Conservation (phyloP, 1,140 invertebrate species). For the Pectinophora gossypiella region DNA sequence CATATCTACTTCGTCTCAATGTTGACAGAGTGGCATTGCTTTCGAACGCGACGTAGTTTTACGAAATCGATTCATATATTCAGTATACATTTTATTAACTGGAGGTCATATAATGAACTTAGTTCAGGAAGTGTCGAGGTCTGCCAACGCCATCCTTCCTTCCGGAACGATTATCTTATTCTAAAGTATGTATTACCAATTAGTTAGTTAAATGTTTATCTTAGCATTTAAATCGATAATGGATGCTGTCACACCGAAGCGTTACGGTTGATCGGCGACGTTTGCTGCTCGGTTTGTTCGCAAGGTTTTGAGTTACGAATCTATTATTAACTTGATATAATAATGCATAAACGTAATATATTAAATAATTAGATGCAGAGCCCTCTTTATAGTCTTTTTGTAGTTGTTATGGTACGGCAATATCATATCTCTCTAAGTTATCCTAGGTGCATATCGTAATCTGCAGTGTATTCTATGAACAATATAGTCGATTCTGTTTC, state of each 20-base stretch:
- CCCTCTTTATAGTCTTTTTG: no score
- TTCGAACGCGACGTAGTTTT: not conserved
- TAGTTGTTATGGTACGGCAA: no score
- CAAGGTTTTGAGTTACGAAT: no score
- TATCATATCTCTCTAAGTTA: no score
- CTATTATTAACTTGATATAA: not conserved
- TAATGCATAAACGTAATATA: no score
- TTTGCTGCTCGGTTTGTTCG: no score
- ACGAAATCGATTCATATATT: slow-evolving; percentile 9
- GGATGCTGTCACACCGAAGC: not conserved
- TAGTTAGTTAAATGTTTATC: not conserved
- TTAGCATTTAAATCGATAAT: not conserved
- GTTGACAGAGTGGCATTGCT: not conserved
- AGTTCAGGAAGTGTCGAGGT: slow-evolving; percentile 57
- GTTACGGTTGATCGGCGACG: not conserved
- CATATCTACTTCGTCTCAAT: not conserved
- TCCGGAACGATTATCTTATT: slow-evolving; percentile 33
- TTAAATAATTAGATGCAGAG: not conserved
- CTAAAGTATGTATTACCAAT: slow-evolving; percentile 6
- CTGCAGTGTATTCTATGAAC: no score
- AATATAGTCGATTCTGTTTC: no score
- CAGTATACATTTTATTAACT: slow-evolving; percentile 7
- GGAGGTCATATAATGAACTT: slow-evolving; percentile 7
- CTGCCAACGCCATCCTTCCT: slow-evolving; percentile 45
- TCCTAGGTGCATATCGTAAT: no score